phyloP scores from a whole-genome alignment of 2,113 vertebrate genomes.

The Antidorcas marsupialis region DNA sequence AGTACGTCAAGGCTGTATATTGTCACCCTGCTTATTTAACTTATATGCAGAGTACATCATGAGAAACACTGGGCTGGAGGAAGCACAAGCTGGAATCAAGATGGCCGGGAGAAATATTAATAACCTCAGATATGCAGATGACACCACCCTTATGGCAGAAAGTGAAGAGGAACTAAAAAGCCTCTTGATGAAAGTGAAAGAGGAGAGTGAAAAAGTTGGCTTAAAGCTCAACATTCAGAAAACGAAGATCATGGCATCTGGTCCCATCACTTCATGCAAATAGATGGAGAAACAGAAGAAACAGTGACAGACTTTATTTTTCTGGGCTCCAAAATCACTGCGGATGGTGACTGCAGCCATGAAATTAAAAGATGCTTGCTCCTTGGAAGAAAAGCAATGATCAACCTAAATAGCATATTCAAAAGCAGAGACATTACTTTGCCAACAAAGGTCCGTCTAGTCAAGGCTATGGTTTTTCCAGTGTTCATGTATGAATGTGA shows the following conservation, averaged over 20 bases:
- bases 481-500: neutral
- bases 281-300: neutral
- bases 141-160: neutral
- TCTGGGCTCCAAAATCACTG: fast-evolving
- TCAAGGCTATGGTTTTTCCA: neutral
- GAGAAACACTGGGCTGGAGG: neutral
- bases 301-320: neutral
- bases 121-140: neutral
- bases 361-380: neutral
- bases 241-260: neutral
- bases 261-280: neutral
- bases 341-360: neutral
- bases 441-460: neutral
- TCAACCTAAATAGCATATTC: neutral
- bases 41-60: neutral
- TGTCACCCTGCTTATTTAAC: neutral
- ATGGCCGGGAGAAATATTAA: fast-evolving
- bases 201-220: neutral
- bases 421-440: neutral
- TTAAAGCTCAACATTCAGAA: neutral
- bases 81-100: neutral
- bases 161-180: neutral
- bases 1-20: neutral
- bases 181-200: neutral
- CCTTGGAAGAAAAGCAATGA: neutral